phyloP scores from a whole-genome alignment of 2,113 vertebrate genomes.

The Protomyctophum bolini region DNA sequence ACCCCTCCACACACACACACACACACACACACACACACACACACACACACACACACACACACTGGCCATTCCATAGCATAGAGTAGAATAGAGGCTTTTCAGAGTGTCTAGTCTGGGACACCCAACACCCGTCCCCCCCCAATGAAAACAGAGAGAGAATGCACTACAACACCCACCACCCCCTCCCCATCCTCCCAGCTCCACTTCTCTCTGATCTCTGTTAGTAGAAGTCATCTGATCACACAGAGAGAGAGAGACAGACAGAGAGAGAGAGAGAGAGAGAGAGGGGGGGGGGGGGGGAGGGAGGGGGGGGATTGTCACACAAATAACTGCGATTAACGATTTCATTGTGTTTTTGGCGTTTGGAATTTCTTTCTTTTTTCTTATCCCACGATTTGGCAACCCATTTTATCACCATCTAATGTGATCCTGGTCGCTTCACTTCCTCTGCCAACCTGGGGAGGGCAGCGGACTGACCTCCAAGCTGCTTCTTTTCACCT shows the following conservation, averaged over 20 bases:
- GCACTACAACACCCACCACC: slow-evolving; percentile 53
- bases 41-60: slow-evolving; percentile 5
- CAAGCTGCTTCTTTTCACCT: no score
- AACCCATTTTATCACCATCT: no score
- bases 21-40: slow-evolving; percentile 8
- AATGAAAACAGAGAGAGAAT: slow-evolving; percentile 55
- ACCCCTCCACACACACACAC: slow-evolving; percentile 32
- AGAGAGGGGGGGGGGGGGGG: neutral
- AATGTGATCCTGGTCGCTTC: no score
- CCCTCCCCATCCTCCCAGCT: neutral
- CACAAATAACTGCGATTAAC: no score
- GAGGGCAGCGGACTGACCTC: no score
- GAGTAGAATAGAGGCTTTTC: slow-evolving; percentile 31
- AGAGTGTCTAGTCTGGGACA: slow-evolving; percentile 32
- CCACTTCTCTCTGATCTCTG: slow-evolving; percentile 30
- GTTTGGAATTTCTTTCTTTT: no score
- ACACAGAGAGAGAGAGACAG: slow-evolving; percentile 3
- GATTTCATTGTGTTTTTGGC: no score
- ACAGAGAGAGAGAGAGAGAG: slow-evolving; percentile 2
- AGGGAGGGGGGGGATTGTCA: slow-evolving; percentile 4
- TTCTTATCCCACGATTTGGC: no score
- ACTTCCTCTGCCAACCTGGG: no score
- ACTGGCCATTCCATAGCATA: neutral
- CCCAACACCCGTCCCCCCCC: slow-evolving; percentile 51
- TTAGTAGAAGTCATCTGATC: slow-evolving; percentile 44